Evolutionary conservation across 2,888 invertebrate species (phyloP).

Genomic region (Spodoptera picta): DNA sequence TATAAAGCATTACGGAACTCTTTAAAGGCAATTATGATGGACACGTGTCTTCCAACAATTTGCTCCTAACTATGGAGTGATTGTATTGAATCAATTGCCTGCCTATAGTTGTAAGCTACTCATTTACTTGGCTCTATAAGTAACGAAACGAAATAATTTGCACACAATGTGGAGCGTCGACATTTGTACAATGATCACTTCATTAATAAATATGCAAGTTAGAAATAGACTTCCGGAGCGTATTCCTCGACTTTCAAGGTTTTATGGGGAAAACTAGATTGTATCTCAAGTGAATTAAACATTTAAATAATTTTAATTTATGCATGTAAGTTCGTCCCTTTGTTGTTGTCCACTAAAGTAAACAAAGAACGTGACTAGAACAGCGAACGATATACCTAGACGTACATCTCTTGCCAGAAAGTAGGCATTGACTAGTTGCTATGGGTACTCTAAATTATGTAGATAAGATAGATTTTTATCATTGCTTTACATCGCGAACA

Average conservation of each 20-base stretch:
- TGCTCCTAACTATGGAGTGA: constrained; percentile 8
- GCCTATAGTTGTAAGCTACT: constrained; percentile 28
- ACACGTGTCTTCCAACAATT: constrained; percentile 18
- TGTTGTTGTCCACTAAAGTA: too few relatives aligned
- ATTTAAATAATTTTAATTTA: too few relatives aligned
- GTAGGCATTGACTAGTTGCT: too few relatives aligned
- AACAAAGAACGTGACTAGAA: too few relatives aligned
- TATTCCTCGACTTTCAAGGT: constrained; percentile 24
- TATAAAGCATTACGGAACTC: constrained; percentile 15
- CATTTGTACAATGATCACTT: constrained; percentile 38
- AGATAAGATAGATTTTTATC: too few relatives aligned
- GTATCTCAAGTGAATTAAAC: neutral
- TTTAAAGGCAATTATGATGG: constrained; percentile 16
- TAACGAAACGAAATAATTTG: constrained; percentile 48
- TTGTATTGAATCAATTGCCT: constrained; percentile 30
- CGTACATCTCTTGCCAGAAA: too few relatives aligned
- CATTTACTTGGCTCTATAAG: constrained; percentile 19
- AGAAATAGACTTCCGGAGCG: constrained; percentile 34
- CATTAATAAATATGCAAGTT: constrained; percentile 39
- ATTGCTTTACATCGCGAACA: too few relatives aligned
- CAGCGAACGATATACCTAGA: too few relatives aligned
- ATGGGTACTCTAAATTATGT: too few relatives aligned
- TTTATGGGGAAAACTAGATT: constrained; percentile 14
- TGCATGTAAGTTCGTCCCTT: too few relatives aligned
- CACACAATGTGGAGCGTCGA: constrained; percentile 62